Evolutionary conservation across 2,113 vertebrate species (phyloP), one percentile per base, ranked within the genome.

Genomic region (Orientallactaga bullata): DNA sequence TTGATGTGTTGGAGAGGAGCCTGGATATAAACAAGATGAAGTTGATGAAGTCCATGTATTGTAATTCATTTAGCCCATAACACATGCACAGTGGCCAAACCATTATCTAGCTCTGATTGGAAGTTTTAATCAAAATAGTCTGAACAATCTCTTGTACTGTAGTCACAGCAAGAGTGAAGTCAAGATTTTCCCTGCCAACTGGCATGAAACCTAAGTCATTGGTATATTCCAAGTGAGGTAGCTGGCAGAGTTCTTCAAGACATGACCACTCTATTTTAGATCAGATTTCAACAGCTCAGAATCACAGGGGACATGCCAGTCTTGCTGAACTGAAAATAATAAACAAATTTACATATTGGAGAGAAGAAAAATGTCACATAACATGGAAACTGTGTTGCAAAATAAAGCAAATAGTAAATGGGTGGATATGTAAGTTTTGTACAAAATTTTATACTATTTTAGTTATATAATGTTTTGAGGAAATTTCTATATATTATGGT

Each of bases 1-100:
- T 97, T 97, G 94, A 97, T 96, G 93, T 91, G 93, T 94, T 97
- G 93, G 95, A 97, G 73, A 94, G 51, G 73, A 94, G 96, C 95
- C 95, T 95, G 84, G 72, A 74, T 90, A 95, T 94, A 96, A 96
- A 97, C 97, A 97, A 93, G 92, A 96, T 94, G 77, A 95, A 96
- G 91, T 82, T 96, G 96, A 96, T 96, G 95, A 95, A 96, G 94
- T 93, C 93, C 94, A 78, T 85, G 81, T 69, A 47, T 78, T 65
- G 16, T 83, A 94, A 95, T 91, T 97, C 91, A 94, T 93, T 94
- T 95, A 90, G 68, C 32, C 37, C 93, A 61, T 78, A 94, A 94
- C 94, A 85, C 81, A 89, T 93, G 90, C 87, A 85, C 42, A 88
- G 76, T 92, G 60, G 77, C 87, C 91, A 96, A 95, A 85, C 32